These are phyloP conservation scores for Bothrops jararaca DNA, from an alignment of 2,113 vertebrate species.

Conservation along the genomic window DNA sequence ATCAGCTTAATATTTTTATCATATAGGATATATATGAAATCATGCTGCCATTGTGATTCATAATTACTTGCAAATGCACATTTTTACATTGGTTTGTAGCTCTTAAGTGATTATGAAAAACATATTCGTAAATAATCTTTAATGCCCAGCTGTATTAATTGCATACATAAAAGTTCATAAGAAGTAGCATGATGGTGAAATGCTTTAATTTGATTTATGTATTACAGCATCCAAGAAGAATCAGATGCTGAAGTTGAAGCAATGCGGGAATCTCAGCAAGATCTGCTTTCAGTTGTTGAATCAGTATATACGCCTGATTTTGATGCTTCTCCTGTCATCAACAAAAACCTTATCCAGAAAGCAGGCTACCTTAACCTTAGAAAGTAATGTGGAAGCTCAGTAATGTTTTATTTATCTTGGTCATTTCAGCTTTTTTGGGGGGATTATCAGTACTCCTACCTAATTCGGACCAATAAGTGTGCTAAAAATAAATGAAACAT, in stretches of 20 bases:
- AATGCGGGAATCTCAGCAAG: slow-evolving; percentile 86
- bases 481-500: background rate
- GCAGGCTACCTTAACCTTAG: slow-evolving; percentile 97
- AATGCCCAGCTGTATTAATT: background rate
- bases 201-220: background rate
- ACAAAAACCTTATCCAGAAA: slow-evolving; percentile 93
- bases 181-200: background rate
- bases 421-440: background rate
- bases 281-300: slow-evolving; percentile 87
- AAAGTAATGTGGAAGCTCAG: slow-evolving; percentile 73
- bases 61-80: background rate
- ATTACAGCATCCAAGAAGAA: slow-evolving; percentile 85
- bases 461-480: background rate
- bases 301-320: slow-evolving; percentile 87
- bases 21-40: background rate
- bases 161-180: background rate
- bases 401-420: background rate
- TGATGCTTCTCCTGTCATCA: slow-evolving; percentile 77
- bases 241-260: slow-evolving; percentile 85
- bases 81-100: background rate
- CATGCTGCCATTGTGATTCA: background rate
- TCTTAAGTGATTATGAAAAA: background rate
- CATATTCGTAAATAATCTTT: background rate
- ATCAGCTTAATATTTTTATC: background rate
- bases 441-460: background rate